Evolutionary conservation across 2,888 invertebrate genomes (phyloP).

Genomic region (Catotricha subobsoleta): DNA sequence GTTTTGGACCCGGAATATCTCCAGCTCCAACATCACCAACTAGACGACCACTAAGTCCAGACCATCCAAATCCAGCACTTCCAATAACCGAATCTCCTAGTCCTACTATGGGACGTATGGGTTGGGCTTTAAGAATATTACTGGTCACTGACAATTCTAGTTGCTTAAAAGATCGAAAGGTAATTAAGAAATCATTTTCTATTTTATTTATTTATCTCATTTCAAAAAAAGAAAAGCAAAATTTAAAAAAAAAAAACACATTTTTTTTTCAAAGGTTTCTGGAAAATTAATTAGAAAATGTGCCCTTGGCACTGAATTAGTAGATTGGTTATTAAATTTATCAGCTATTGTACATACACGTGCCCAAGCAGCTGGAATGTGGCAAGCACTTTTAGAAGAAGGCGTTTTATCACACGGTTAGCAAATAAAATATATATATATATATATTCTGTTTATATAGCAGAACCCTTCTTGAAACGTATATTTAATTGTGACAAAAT

Average conservation of each 20-base stretch:
- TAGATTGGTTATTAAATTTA: constrained; percentile 57
- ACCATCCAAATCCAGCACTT: constrained; percentile 46
- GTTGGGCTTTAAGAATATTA: constrained; percentile 48
- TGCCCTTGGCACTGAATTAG: constrained; percentile 62
- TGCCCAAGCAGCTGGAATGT: constrained; percentile 60
- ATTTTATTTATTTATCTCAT: not conserved
- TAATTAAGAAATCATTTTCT: constrained; percentile 14
- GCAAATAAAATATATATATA: constrained; percentile 13
- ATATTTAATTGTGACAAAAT: not conserved
- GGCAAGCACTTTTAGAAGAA: constrained; percentile 66
- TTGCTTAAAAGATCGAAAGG: constrained; percentile 46
- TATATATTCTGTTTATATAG: not conserved
- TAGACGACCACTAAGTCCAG: constrained; percentile 38
- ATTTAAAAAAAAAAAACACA: not conserved
- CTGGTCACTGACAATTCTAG: constrained; percentile 43
- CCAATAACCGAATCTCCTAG: constrained; percentile 49
- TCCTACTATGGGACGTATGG: constrained; percentile 45
- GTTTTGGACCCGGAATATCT: constrained; percentile 34
- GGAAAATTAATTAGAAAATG: constrained; percentile 44
- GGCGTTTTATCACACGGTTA: constrained; percentile 58
- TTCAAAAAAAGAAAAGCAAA: not conserved
- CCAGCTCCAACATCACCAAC: constrained; percentile 34
- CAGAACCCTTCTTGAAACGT: not conserved
- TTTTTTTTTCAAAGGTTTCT: constrained; percentile 27
- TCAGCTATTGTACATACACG: constrained; percentile 43